phyloP scores from a whole-genome alignment of 1,140 invertebrate genomes.

The Apocrypta bakeri region DNA sequence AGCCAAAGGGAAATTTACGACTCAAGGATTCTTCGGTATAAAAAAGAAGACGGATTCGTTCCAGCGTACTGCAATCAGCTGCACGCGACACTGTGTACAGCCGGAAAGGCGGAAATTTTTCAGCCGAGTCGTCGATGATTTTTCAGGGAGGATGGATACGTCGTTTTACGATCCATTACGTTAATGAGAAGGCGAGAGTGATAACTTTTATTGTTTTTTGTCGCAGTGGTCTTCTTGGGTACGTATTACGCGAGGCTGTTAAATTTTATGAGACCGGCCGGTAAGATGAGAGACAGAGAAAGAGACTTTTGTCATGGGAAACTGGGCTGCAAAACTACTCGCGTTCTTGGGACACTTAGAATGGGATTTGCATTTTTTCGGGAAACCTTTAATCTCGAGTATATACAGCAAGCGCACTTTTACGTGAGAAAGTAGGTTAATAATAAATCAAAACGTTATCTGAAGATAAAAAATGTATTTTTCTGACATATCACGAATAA shows the following conservation, averaged over 20 bases:
- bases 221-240: background rate
- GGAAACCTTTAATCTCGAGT: background rate
- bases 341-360: background rate
- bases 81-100: slow-evolving; percentile 10
- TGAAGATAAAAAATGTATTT: background rate
- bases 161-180: background rate
- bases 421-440: too few relatives aligned
- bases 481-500: background rate
- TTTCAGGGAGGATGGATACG: background rate
- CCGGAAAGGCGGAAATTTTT: background rate
- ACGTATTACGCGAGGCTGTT: background rate
- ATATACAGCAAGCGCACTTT: too few relatives aligned
- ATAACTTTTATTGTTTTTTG: background rate
- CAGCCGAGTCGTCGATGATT: background rate
- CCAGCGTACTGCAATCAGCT: background rate
- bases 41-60: background rate
- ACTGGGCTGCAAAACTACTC: background rate
- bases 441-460: too few relatives aligned
- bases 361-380: background rate
- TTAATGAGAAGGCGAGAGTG: background rate
- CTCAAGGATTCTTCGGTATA: background rate
- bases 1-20: too few relatives aligned
- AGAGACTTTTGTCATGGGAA: background rate
- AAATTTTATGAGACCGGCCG: background rate
- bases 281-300: background rate